phyloP scores from a whole-genome alignment of 2,797 vertebrate genomes.

The Scomberomorus guttatus region DNA sequence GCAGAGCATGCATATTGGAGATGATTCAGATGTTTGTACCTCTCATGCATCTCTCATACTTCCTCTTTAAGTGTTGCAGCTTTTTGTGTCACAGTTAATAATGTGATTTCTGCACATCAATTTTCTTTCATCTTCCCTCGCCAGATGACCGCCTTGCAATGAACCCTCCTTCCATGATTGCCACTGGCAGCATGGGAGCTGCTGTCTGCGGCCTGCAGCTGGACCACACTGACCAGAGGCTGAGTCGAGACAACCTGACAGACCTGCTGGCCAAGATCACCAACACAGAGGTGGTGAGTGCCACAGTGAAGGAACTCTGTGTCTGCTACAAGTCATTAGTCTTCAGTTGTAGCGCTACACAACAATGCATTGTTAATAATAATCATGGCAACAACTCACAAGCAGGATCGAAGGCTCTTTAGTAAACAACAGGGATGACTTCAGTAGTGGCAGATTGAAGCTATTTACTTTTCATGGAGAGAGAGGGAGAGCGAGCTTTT shows the following conservation, averaged over 20 bases:
- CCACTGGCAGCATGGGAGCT: conserved; percentile 95
- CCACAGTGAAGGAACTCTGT: not conserved
- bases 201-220: conserved; percentile 96
- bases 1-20: conserved; percentile 12
- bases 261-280: conserved; percentile 97
- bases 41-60: conserved; percentile 40
- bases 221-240: conserved; percentile 86
- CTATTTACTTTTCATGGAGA: conserved; percentile 80
- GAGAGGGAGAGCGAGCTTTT: conserved; percentile 69
- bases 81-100: conserved; percentile 26
- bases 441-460: conserved; percentile 82
- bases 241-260: conserved; percentile 89
- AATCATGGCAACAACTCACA: conserved; percentile 62
- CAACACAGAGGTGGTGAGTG: conserved; percentile 97
- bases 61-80: conserved; percentile 32
- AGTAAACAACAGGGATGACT: conserved; percentile 76
- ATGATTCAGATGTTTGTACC: conserved; percentile 54
- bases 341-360: conserved; percentile 29
- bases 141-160: conserved; percentile 97
- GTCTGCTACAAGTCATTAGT: conserved; percentile 24
- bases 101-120: conserved; percentile 46
- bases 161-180: conserved; percentile 98
- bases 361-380: conserved; percentile 50
- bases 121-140: conserved; percentile 38
- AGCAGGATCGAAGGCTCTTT: conserved; percentile 67